Evolutionary conservation across 2,113 vertebrate species (phyloP).

Genomic region (Neopipo cinnamomea): DNA sequence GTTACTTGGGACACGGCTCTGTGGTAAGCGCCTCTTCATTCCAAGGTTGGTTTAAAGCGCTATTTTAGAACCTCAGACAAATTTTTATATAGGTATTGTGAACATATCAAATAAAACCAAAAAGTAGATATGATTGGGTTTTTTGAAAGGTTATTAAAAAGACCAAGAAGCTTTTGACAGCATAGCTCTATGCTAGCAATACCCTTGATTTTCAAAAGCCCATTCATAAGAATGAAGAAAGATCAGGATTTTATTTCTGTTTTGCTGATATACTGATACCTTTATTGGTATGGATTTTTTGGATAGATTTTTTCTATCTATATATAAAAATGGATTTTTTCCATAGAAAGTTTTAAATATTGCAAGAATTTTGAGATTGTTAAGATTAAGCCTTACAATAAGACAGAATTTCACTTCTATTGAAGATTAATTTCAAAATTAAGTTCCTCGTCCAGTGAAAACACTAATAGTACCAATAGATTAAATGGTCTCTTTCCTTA

Average conservation of each 20-base stretch:
- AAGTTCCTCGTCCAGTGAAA: not conserved
- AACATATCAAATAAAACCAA: not conserved
- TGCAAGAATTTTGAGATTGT: not conserved
- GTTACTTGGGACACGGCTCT: not conserved
- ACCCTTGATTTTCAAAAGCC: not conserved
- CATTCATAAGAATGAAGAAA: not conserved
- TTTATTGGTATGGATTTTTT: too few relatives aligned
- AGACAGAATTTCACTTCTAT: not conserved
- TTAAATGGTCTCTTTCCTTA: not conserved
- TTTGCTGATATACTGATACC: not conserved
- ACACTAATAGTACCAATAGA: not conserved
- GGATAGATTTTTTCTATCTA: too few relatives aligned
- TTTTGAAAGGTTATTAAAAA: not conserved
- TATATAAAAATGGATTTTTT: too few relatives aligned
- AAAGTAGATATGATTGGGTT: rapidly evolving
- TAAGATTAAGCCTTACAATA: not conserved
- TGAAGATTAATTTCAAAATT: not conserved
- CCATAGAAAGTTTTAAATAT: not conserved
- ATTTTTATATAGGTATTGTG: not conserved
- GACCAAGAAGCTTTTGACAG: not conserved
- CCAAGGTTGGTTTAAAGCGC: not conserved
- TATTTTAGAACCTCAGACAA: not conserved
- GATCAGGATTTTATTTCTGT: not conserved
- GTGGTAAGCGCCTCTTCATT: not conserved
- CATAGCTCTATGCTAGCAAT: not conserved